A percentile compares a stretch with the other conserved stretches of the same genome.
Evolutionary conservation across 2,113 vertebrate genomes (phyloP).

Genomic region (Halcyon malimbica): DNA sequence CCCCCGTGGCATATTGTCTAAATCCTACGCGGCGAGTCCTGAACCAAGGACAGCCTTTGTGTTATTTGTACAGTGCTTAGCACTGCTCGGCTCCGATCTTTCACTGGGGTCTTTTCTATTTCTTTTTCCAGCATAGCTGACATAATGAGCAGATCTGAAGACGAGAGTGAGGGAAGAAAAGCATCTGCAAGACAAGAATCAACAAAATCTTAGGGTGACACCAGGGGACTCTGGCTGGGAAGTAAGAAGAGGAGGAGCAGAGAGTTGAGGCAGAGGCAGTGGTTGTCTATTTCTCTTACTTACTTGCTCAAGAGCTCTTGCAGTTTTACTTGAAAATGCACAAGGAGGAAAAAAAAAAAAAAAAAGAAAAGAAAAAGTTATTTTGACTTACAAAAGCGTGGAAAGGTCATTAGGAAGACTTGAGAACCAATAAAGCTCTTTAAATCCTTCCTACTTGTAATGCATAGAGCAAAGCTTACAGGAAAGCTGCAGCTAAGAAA

Average conservation of each 20-base stretch:
- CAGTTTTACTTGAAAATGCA: slow-evolving; percentile 31
- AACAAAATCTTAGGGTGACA: slow-evolving; percentile 32
- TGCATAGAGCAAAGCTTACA: slow-evolving; percentile 66
- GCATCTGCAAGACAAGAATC: slow-evolving; percentile 23
- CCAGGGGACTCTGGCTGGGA: neutral
- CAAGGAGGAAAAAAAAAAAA: neutral
- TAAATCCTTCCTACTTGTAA: slow-evolving; percentile 68
- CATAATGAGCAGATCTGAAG: slow-evolving; percentile 32
- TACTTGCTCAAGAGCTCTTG: slow-evolving; percentile 26
- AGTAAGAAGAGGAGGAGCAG: neutral
- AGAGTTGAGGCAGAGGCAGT: neutral
- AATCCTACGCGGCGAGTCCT: neutral
- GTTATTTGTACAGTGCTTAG: slow-evolving; percentile 61
- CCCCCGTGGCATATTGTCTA: slow-evolving; percentile 20
- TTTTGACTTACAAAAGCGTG: slow-evolving; percentile 49
- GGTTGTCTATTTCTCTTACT: slow-evolving; percentile 9
- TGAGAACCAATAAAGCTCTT: slow-evolving; percentile 66
- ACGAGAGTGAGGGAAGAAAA: neutral
- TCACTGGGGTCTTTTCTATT: neutral
- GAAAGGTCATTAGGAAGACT: slow-evolving; percentile 68
- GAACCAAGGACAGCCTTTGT: slow-evolving; percentile 61
- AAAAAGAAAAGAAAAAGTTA: slow-evolving; percentile 23
- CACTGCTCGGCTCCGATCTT: neutral
- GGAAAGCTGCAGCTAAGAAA: slow-evolving; percentile 73
- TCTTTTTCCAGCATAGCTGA: slow-evolving; percentile 9